These are phyloP conservation scores for Pseudorhombus dupliciocellatus DNA, from an alignment of 2,113 vertebrate species.

Conservation along the genomic window DNA sequence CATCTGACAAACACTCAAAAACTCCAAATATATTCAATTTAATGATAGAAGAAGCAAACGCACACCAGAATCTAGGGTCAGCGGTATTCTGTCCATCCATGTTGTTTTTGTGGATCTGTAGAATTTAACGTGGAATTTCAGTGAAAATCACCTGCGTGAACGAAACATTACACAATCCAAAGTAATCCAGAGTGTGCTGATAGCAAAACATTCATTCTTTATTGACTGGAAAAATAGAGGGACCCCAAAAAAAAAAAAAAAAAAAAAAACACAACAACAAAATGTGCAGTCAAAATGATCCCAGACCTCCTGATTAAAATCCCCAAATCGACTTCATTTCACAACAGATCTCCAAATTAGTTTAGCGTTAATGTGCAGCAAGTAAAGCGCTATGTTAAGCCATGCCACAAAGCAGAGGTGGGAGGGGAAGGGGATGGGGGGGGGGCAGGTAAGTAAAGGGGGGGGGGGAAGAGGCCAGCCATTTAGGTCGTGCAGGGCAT, in stretches of 20 bases:
- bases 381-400: conserved; percentile 72
- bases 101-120: too few relatives aligned
- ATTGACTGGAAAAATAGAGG: conserved; percentile 78
- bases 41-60: not conserved
- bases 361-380: conserved; percentile 68
- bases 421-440: not conserved
- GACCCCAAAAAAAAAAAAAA: conserved; percentile 42
- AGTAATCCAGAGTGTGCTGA: conserved; percentile 38
- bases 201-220: conserved; percentile 82
- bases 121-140: not conserved
- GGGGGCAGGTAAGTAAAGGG: conserved; percentile 17
- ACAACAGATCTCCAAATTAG: conserved; percentile 52
- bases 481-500: conserved; percentile 41
- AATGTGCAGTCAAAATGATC: conserved; percentile 73
- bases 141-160: not conserved
- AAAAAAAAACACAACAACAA: conserved; percentile 17
- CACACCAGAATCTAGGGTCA: not conserved
- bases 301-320: conserved; percentile 71
- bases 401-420: conserved; percentile 68
- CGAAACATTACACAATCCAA: not conserved
- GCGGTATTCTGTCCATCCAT: not conserved
- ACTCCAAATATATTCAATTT: not conserved
- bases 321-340: conserved; percentile 56
- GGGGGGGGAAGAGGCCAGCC: conserved; percentile 45
- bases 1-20: not conserved